phyloP scores from a whole-genome alignment of 2,888 invertebrate genomes.

The Cosmia trapezina region DNA sequence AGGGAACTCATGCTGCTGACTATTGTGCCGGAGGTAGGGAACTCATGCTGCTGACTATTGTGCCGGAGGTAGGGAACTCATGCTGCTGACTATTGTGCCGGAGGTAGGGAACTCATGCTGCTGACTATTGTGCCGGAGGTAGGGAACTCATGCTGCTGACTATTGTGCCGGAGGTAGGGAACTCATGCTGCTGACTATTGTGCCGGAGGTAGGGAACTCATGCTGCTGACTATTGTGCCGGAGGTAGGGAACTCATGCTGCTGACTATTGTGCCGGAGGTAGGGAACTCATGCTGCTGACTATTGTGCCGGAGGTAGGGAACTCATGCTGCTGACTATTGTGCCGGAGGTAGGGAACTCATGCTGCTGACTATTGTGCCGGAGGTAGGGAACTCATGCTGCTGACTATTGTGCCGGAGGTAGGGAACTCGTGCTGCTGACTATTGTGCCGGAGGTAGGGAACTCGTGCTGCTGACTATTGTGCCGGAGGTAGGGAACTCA shows the following conservation, averaged over 20 bases:
- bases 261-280: neutral
- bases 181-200: neutral
- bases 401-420: neutral
- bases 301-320: neutral
- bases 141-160: neutral
- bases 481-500: neutral
- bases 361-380: neutral
- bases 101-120: conserved; percentile 1
- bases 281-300: neutral
- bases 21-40: neutral
- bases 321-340: neutral
- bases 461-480: conserved; percentile 8
- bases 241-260: conserved; percentile 1
- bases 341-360: neutral
- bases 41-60: neutral
- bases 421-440: neutral
- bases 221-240: neutral
- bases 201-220: neutral
- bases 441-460: too few relatives aligned
- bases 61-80: neutral
- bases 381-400: conserved; percentile 1
- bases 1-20: neutral
- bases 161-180: neutral
- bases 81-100: neutral
- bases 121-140: neutral